These are phyloP conservation scores for Lasioglossum marginatum DNA, from an alignment of 2,888 invertebrate genomes.

Conservation along the genomic window DNA sequence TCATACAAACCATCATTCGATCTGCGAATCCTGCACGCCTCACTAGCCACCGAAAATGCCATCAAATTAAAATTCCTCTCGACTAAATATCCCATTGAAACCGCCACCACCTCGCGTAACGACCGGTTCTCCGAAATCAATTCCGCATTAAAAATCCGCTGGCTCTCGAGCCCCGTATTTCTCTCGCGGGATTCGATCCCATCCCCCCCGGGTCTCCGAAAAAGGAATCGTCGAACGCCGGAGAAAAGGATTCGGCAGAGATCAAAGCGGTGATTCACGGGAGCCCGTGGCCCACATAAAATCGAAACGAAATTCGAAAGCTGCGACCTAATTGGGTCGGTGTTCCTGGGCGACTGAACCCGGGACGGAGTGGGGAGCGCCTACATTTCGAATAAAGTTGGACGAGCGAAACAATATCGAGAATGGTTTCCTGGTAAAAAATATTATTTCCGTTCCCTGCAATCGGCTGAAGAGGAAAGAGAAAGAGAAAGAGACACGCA, in stretches of 20 bases:
- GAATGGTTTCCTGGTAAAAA: constrained; percentile 9
- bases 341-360: background rate
- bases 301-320: background rate
- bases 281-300: background rate
- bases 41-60: background rate
- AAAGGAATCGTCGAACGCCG: background rate
- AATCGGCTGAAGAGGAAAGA: background rate
- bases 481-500: too few species aligned
- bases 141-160: constrained; percentile 6
- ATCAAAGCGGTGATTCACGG: background rate
- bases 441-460: constrained; percentile 13
- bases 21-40: background rate
- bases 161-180: background rate
- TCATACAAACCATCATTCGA: background rate
- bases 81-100: background rate
- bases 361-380: too few species aligned
- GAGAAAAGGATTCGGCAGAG: background rate
- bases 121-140: background rate
- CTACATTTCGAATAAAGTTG: background rate
- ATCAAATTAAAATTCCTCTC: background rate
- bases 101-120: background rate
- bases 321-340: background rate
- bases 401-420: background rate
- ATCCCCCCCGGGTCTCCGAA: background rate
- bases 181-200: background rate